Evolutionary conservation across 2,113 vertebrate species (phyloP), one percentile per base, ranked within the genome.

Genomic region (Erythrocercus mccallii): DNA sequence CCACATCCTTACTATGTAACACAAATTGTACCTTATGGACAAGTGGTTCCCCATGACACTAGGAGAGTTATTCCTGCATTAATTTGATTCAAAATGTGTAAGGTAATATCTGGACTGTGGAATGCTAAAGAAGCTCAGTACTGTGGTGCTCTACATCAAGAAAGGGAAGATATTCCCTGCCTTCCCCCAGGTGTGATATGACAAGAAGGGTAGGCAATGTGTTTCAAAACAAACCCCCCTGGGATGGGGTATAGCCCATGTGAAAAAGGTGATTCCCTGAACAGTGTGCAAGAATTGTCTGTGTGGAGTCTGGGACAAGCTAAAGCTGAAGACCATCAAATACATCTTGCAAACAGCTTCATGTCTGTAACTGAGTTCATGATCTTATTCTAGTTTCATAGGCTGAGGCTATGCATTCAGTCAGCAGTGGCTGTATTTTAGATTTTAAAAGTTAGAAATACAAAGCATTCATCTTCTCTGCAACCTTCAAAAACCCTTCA

Each of bases 11-110:
- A 10, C 7, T 23, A 12, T 10, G 6, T 38, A 51, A 60, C 3
- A 33, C 37, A 33, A 27, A 19, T 27, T 45, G 10, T 50, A 10
- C 7, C 21, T 88, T 61, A 23, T 10, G 12, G 8, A 64, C 11
- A 31, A 62, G 38, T 0, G 1, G 5, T 64, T 8, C 6, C 10
- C 9, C 10, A 11, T 10, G 40, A n/a, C 37, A 47, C 8, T 66
- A 53, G 24, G 31, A 54, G 15, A 62, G 22, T 15, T n/a, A 8
- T 54, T 94, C 20, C 17, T 56, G 5, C 14, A 2, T 44, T 60
- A 24, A 12, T 25, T 91, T 56, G 9, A 5, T 40, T 56, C 23
- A 54, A 58, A 79, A 54, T 24, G 8, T n/a, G 15, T 62, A 10
- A 78, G 14, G 3, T 16, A 57, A 65, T 2, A 0, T 48, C 50